These are phyloP conservation scores for Pangasianodon hypophthalmus DNA, from an alignment of 2,113 vertebrate species.

Conservation along the genomic window DNA sequence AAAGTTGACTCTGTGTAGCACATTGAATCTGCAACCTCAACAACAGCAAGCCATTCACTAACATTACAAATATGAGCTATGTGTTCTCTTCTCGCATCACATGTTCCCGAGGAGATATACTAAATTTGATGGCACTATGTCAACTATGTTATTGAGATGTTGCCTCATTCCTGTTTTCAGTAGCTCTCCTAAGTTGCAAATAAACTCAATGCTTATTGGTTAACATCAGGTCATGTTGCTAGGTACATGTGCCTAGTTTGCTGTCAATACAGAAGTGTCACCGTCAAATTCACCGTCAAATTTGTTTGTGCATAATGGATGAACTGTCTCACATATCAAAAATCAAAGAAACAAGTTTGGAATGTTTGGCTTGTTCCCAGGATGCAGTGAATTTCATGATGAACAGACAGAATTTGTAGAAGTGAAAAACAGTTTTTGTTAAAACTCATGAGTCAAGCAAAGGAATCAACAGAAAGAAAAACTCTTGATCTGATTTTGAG, in stretches of 20 bases:
- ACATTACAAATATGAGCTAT: background rate
- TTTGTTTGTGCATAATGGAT: background rate
- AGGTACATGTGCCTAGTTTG: background rate
- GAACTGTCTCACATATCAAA: too few relatives aligned
- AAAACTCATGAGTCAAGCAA: background rate
- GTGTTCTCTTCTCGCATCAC: background rate
- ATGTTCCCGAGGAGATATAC: background rate
- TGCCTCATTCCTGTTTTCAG: background rate
- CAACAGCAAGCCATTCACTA: background rate
- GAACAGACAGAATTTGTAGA: background rate
- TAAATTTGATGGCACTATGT: background rate
- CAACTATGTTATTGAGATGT: background rate
- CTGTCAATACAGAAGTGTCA: background rate
- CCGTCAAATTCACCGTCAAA: background rate
- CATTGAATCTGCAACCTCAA: background rate
- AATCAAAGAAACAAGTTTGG: background rate
- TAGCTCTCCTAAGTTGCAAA: background rate
- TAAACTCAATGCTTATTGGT: background rate
- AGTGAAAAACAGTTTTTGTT: background rate
- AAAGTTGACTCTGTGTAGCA: background rate
- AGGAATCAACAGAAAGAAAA: background rate
- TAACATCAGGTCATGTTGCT: background rate
- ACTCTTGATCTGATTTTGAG: background rate
- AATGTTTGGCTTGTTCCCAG: background rate
- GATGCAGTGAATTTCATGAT: background rate